Evolutionary conservation across 1,140 invertebrate species (phyloP), one percentile per base, ranked within the genome.

Genomic region (Berghia stephanieae): DNA sequence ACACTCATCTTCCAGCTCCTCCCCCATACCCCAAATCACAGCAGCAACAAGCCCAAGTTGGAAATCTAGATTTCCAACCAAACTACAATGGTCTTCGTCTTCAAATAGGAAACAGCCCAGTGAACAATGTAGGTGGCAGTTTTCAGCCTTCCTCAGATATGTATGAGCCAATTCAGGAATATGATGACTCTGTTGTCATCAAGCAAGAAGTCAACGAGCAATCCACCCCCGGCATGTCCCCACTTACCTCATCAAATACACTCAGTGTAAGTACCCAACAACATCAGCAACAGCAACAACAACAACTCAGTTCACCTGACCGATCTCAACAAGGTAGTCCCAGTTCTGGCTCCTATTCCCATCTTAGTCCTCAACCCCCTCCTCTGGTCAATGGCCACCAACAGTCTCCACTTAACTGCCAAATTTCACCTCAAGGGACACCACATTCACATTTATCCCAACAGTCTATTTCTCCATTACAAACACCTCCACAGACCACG

Each of bases 241-340:
- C 76, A 40, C 42, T 43, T 5, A n/a, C 43, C 27, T n/a, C n/a
- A n/a, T n/a, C n/a, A n/a, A n/a, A n/a, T n/a, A 49, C 60, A 46
- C 79, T 84, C 27, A 77, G 74, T 69, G 78, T 84, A 43, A 85
- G 82, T 73, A 83, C 83, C 34, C 79, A 78, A 43, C 81, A 79
- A 49, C n/a, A n/a, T n/a, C n/a, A n/a, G n/a, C n/a, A n/a, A n/a
- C n/a, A n/a, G n/a, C 57, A 63, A 31, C 13, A 10, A 27, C 74
- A 78, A 10, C 83, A 82, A 70, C 52, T 80, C 46, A 76, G 40
- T 43, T 82, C 83, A 2, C 81, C 82, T 27, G 80, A 80, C 49
- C 72, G 81, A 74, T 84, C 84, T 74, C 84, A 84, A 57, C 81
- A 82, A 72, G 75, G 75, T 46, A 87, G 86, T 63, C 86, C 86